Evolutionary conservation across 2,888 invertebrate species (phyloP).

Genomic region (Arctia plantaginis): DNA sequence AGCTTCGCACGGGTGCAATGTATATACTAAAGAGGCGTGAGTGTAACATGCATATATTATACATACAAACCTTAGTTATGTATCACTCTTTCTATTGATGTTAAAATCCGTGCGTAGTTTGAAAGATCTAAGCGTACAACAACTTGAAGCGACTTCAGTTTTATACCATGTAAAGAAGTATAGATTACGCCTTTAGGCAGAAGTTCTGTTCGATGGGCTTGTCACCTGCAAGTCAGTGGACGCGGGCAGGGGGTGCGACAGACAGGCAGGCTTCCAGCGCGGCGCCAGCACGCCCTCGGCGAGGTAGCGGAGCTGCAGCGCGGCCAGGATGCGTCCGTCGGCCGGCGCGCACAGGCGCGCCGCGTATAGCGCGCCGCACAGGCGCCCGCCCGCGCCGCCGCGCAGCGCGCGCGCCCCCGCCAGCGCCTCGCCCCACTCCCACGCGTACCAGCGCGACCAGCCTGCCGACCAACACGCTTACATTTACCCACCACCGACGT

Average conservation of each 20-base stretch:
- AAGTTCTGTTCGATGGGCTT: neutral
- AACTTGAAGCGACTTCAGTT: no score
- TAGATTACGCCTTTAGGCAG: neutral
- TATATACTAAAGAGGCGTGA: no score
- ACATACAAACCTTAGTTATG: no score
- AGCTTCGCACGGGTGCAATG: no score
- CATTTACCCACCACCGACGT: no score
- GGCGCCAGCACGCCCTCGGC: conserved; percentile 67
- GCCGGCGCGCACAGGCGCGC: conserved; percentile 64
- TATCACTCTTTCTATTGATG: no score
- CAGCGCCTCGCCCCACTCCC: conserved; percentile 80
- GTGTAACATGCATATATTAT: no score
- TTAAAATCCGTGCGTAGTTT: no score
- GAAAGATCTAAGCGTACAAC: no score
- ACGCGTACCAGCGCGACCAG: conserved; percentile 79
- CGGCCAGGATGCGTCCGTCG: conserved; percentile 68
- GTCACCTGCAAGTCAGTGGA: conserved; percentile 56
- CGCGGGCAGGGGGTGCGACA: conserved; percentile 55
- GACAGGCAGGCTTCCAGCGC: conserved; percentile 49
- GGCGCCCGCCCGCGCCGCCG: conserved; percentile 45
- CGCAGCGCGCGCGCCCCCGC: conserved; percentile 58
- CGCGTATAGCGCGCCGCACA: conserved; percentile 66
- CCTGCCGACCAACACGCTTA: conserved; percentile 57
- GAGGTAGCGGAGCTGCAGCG: conserved; percentile 66
- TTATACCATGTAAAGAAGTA: neutral